phyloP scores from a whole-genome alignment of 2,797 vertebrate species.

The Lagodon rhomboides region DNA sequence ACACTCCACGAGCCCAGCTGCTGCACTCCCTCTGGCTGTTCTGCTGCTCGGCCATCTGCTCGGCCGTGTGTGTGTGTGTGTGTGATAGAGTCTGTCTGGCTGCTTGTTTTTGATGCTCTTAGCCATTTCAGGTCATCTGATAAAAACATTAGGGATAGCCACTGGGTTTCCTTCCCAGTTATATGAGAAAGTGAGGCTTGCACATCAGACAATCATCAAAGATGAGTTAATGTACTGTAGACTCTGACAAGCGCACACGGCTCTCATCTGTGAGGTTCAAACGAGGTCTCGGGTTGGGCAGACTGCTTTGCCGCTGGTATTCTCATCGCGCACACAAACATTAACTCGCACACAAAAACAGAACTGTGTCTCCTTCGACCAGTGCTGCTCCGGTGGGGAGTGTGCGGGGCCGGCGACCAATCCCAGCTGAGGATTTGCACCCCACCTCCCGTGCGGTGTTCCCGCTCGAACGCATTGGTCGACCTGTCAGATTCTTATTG shows the following conservation, averaged over 20 bases:
- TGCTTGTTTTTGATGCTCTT: constrained; percentile 10
- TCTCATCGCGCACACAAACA: constrained; percentile 24
- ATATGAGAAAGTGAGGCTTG: not conserved
- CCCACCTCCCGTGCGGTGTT: constrained; percentile 72
- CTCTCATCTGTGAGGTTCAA: constrained; percentile 45
- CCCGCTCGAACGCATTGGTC: constrained; percentile 66
- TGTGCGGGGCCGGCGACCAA: constrained; percentile 70
- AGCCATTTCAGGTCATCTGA: not conserved
- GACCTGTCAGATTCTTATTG: constrained; percentile 49
- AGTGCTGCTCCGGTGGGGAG: constrained; percentile 37
- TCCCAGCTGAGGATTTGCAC: constrained; percentile 64
- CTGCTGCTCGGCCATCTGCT: constrained; percentile 18
- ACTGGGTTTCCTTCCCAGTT: not conserved
- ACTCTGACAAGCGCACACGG: not conserved
- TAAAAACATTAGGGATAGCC: not conserved
- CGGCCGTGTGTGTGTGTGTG: not conserved
- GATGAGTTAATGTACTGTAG: not conserved
- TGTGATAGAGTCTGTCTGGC: not conserved
- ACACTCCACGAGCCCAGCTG: constrained; percentile 64
- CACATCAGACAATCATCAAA: not conserved
- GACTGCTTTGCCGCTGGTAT: constrained; percentile 41
- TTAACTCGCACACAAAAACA: constrained; percentile 23
- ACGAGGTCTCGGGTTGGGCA: constrained; percentile 49
- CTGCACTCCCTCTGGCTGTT: constrained; percentile 60
- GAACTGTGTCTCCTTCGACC: constrained; percentile 25